Evolutionary conservation across 1,140 invertebrate species (phyloP), one percentile per base, ranked within the genome.

Genomic region (Leptopilina boulardi): DNA sequence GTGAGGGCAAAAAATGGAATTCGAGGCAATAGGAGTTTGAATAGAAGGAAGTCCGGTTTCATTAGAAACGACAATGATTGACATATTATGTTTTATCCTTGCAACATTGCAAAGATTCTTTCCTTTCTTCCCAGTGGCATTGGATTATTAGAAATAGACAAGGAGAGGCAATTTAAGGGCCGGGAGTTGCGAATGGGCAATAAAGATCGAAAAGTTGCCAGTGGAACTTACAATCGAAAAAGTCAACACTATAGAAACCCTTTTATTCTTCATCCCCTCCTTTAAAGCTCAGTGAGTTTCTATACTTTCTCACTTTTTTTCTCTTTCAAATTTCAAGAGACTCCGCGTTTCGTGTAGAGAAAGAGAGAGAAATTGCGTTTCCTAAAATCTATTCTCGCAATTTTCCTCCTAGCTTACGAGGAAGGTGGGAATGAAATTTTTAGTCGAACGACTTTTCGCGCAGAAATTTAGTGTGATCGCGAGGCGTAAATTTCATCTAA

Each of bases 41-140:
- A 82, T 15, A 76, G n/a, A n/a, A n/a, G 79, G 26, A 78, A 77
- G 76, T 78, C 75, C 79, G 77, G 81, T 82, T 82, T 82, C 75
- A 75, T 82, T 77, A 75, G 30, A 15, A 42, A 76, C 42, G 41
- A 54, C 51, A 72, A 77, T 71, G 21, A 19, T 34, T 2, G 70
- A 82, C 81, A 71, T 30, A n/a, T n/a, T n/a, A 77, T 77, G 74
- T 80, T 77, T 66, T 54, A 71, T 74, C 42, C 41, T 82, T 44
- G 47, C 34, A 44, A 71, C 75, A 54, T 76, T 56, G 73, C 38
- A 21, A 66, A 26, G 34, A 56, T 59, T 74, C 34, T 13, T 74
- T 73, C 42, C 26, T 54, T 42, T 74, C n/a, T 66, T 66, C 18
- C 54, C 51, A 42, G 26, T 42, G 13, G 23, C 38, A 70, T 70